These are phyloP conservation scores for Drepana falcataria DNA, from an alignment of 2,888 invertebrate genomes.

Conservation along the genomic window DNA sequence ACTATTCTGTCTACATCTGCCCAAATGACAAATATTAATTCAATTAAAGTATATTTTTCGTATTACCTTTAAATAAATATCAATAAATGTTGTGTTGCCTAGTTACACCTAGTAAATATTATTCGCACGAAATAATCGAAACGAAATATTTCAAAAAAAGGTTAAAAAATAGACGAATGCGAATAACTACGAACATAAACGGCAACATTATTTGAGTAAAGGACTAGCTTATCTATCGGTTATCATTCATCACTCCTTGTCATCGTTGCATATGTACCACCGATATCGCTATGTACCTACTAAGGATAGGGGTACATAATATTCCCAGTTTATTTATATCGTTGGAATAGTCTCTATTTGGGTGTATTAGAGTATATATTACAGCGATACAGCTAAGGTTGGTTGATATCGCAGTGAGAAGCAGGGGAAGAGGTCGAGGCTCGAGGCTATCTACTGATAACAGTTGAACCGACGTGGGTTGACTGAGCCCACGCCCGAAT, in stretches of 20 bases:
- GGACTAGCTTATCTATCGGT: slow-evolving; percentile 13
- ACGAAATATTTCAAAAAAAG: no score
- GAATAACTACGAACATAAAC: no score
- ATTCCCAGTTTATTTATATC: slow-evolving; percentile 25
- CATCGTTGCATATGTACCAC: slow-evolving; percentile 33
- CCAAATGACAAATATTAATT: no score
- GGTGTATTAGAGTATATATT: slow-evolving; percentile 27
- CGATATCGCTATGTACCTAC: slow-evolving; percentile 46
- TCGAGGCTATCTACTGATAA: slow-evolving; percentile 67
- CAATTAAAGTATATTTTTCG: no score
- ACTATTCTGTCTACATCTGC: no score
- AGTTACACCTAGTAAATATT: no score
- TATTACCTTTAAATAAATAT: no score
- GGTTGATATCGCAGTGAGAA: slow-evolving; percentile 33
- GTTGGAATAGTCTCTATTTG: slow-evolving; percentile 13
- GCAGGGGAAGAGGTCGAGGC: slow-evolving; percentile 62
- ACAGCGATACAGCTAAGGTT: slow-evolving; percentile 6
- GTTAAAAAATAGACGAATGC: no score
- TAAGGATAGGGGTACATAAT: slow-evolving; percentile 39
- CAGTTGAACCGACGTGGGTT: slow-evolving; percentile 44
- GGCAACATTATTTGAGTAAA: no score
- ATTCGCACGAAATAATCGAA: no score
- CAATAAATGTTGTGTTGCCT: no score
- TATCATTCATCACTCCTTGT: slow-evolving; percentile 18
- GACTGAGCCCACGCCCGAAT: slow-evolving; percentile 52